phyloP scores from a whole-genome alignment of 2,113 vertebrate genomes.

The Cygnus atratus region DNA sequence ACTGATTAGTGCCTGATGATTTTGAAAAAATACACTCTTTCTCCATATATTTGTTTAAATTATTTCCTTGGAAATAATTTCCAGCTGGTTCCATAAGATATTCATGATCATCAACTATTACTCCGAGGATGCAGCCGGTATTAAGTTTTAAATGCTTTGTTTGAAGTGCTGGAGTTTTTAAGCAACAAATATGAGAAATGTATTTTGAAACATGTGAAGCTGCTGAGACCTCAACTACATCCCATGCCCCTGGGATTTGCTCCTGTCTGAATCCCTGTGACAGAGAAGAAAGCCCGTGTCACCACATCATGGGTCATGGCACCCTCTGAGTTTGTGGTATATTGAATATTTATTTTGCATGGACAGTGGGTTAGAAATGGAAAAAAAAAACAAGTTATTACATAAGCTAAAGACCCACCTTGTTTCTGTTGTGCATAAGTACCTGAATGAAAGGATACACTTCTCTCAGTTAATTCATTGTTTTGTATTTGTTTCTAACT shows the following conservation, averaged over 20 bases:
- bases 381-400: not conserved
- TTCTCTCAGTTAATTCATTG: not conserved
- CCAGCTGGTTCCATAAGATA: not conserved
- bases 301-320: not conserved
- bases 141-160: not conserved
- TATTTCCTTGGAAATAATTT: not conserved
- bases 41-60: not conserved
- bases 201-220: not conserved
- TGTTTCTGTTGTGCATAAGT: not conserved
- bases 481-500: not conserved
- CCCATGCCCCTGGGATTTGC: not conserved
- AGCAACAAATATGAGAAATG: not conserved
- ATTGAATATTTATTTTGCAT: not conserved
- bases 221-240: not conserved
- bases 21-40: not conserved
- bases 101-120: not conserved
- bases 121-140: not conserved
- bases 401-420: not conserved
- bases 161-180: not conserved
- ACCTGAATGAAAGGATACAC: fast-evolving
- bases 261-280: not conserved
- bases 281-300: not conserved
- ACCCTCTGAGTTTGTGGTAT: not conserved
- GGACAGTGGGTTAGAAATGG: not conserved
- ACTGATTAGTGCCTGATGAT: not conserved